These are phyloP conservation scores for Erithacus rubecula DNA, from an alignment of 2,797 vertebrate species.

Conservation along the genomic window DNA sequence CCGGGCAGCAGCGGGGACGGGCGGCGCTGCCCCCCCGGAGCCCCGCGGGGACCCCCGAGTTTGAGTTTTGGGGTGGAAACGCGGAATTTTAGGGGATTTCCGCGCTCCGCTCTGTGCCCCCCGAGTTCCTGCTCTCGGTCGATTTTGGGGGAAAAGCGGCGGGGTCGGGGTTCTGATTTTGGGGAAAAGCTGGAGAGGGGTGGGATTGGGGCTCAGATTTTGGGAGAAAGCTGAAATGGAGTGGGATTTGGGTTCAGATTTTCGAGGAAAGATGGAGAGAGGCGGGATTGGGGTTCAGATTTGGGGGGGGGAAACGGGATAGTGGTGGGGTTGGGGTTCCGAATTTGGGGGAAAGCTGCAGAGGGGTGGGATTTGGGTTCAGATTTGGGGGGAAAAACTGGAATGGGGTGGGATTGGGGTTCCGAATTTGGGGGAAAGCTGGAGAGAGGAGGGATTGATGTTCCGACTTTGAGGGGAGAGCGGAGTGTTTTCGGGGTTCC, in stretches of 20 bases:
- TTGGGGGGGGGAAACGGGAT: background rate
- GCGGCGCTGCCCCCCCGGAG: background rate
- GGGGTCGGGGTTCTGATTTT: no score
- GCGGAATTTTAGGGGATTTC: background rate
- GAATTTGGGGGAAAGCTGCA: no score
- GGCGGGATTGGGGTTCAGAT: accelerated
- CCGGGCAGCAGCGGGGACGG: background rate
- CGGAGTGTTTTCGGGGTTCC: no score
- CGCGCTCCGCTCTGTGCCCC: background rate
- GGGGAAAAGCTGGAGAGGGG: no score
- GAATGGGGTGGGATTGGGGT: no score
- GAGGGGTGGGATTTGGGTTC: background rate
- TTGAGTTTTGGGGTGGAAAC: background rate
- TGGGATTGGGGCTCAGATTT: no score
- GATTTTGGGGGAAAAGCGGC: background rate
- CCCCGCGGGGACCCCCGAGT: background rate
- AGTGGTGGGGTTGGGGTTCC: no score
- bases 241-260: no score
- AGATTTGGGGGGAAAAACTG: no score
- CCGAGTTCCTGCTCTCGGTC: background rate
- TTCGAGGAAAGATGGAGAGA: no score
- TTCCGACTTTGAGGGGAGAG: no score
- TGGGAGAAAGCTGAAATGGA: no score
- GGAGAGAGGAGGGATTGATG: background rate
- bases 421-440: background rate